Evolutionary conservation across 2,113 vertebrate species (phyloP).

Genomic region (Cygnus buccinator): DNA sequence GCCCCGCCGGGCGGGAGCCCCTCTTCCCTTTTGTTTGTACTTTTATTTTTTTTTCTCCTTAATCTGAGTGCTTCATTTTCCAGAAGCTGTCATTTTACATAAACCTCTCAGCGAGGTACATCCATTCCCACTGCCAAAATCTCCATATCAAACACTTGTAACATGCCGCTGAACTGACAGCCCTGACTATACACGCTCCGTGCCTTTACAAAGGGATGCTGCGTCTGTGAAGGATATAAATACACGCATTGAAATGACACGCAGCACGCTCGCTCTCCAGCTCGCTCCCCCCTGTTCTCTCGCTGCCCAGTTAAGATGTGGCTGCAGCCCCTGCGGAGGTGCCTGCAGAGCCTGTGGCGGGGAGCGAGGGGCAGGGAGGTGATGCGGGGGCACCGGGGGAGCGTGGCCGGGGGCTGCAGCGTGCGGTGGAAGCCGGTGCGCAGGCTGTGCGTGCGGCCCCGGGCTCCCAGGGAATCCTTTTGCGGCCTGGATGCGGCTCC

Average conservation of each 20-base stretch:
- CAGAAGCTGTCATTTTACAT: constrained; percentile 80
- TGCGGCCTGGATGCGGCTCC: background rate
- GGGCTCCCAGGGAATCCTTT: background rate
- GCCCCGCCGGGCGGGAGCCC: background rate
- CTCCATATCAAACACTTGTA: constrained; percentile 77
- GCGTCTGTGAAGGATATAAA: constrained; percentile 51
- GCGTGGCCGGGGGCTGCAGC: background rate
- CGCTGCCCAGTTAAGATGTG: background rate
- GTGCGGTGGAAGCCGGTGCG: background rate
- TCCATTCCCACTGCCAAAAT: constrained; percentile 74
- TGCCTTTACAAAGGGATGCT: constrained; percentile 46
- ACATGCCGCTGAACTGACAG: constrained; percentile 69
- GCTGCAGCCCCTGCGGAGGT: background rate
- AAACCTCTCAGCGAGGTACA: constrained; percentile 74
- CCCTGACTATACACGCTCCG: constrained; percentile 29
- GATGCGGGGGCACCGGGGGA: background rate
- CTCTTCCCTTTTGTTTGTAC: constrained; percentile 38
- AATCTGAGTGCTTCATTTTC: constrained; percentile 73
- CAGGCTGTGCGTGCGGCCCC: background rate
- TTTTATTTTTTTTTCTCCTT: background rate
- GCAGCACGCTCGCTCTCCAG: background rate
- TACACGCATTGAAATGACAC: background rate
- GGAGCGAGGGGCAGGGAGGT: no score
- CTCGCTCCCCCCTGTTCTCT: background rate
- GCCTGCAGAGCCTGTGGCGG: background rate